These are phyloP conservation scores for Ciona savignyi DNA, from an alignment of 23 tunicate genomes.

Conservation along the genomic window DNA sequence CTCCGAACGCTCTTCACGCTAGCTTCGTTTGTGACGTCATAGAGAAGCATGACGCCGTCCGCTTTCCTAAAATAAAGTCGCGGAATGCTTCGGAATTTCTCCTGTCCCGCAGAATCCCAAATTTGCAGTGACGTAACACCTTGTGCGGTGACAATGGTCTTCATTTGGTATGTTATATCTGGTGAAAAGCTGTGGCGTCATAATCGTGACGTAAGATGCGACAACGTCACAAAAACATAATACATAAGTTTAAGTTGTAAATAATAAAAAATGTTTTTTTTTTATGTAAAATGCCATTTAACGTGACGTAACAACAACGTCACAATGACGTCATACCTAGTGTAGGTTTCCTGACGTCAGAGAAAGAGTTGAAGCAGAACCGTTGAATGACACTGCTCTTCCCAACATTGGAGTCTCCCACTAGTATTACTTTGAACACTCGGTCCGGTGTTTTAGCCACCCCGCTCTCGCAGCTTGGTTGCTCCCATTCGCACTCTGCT, in stretches of 20 bases:
- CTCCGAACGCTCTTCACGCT: slow-evolving; percentile 4
- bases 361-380: slow-evolving; percentile 14
- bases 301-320: too few relatives aligned
- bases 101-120: slow-evolving; percentile 70
- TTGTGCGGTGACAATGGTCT: not conserved
- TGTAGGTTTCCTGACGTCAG: slow-evolving; percentile 18
- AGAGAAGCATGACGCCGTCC: slow-evolving; percentile 23
- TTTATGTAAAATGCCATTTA: not conserved
- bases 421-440: slow-evolving; percentile 15
- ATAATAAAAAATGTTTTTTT: too few relatives aligned
- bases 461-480: not conserved
- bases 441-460: slow-evolving; percentile 9
- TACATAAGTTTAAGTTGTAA: too few relatives aligned
- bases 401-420: slow-evolving; percentile 44
- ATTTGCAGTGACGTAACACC: slow-evolving; percentile 24
- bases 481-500: not conserved
- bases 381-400: slow-evolving; percentile 30
- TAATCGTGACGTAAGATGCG: too few relatives aligned
- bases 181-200: not conserved
- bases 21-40: slow-evolving; percentile 31
- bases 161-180: slow-evolving; percentile 12
- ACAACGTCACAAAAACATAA: too few relatives aligned
- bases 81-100: slow-evolving; percentile 24
- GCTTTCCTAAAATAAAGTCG: slow-evolving; percentile 27
- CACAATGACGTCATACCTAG: too few relatives aligned